These are phyloP conservation scores for Rachycentron canadum DNA, from an alignment of 2,797 vertebrate genomes.

Conservation along the genomic window DNA sequence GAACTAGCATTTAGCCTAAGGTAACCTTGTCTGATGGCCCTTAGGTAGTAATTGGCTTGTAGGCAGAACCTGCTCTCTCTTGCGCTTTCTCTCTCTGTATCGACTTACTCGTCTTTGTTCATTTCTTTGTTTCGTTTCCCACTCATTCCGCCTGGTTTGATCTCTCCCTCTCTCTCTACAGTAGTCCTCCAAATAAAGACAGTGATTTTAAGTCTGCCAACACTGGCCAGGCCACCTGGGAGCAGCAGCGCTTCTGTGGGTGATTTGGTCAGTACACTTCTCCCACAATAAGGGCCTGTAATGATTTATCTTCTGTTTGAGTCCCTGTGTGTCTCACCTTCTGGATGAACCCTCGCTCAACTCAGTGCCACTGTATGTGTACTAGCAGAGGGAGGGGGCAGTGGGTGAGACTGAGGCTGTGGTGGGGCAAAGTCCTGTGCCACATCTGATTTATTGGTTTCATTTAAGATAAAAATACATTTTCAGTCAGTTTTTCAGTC, in stretches of 20 bases:
- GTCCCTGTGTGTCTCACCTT: slow-evolving; percentile 62
- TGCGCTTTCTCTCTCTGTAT: slow-evolving; percentile 1
- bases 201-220: slow-evolving; percentile 48
- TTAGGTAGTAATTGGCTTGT: slow-evolving; percentile 62
- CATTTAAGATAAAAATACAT: not conserved
- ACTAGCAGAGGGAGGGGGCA: slow-evolving; percentile 32
- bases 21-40: slow-evolving; percentile 60
- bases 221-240: slow-evolving; percentile 48
- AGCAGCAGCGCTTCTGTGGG: slow-evolving; percentile 49
- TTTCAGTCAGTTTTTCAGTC: not conserved
- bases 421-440: not conserved
- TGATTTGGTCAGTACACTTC: slow-evolving; percentile 56
- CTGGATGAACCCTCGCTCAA: slow-evolving; percentile 52
- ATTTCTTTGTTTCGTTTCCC: slow-evolving; percentile 35
- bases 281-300: slow-evolving; percentile 45
- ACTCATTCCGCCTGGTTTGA: slow-evolving; percentile 36
- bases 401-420: not conserved
- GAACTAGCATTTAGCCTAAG: slow-evolving; percentile 61
- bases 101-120: slow-evolving; percentile 29
- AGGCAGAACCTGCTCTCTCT: slow-evolving; percentile 43
- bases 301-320: slow-evolving; percentile 63
- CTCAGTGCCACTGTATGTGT: slow-evolving; percentile 22
- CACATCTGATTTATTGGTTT: slow-evolving; percentile 8
- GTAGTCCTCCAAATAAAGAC: slow-evolving; percentile 55
- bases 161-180: slow-evolving; percentile 19